Evolutionary conservation across 2,888 invertebrate genomes (phyloP).

Genomic region (Drosophila prostipennis): DNA sequence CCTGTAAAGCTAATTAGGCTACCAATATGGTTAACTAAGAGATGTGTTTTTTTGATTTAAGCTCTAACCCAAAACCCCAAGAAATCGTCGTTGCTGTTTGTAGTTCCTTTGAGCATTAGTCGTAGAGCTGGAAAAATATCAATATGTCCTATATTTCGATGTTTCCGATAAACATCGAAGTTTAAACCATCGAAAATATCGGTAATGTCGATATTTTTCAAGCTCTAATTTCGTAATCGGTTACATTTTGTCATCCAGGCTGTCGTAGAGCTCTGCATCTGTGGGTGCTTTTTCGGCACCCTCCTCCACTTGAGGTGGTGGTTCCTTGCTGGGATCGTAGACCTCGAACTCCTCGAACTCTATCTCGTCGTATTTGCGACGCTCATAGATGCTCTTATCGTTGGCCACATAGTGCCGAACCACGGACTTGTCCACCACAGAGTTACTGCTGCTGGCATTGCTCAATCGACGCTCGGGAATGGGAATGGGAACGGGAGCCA

Average conservation of each 20-base stretch:
- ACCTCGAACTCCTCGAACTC: conserved; percentile 93
- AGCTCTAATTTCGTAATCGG: conserved; percentile 1
- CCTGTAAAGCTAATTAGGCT: conserved; percentile 52
- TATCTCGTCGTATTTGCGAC: conserved; percentile 91
- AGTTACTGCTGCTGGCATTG: conserved; percentile 74
- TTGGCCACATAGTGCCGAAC: conserved; percentile 88
- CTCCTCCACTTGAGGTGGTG: conserved; percentile 23
- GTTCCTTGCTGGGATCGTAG: conserved; percentile 85
- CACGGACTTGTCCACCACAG: conserved; percentile 84
- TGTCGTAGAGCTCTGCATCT: conserved; percentile 75
- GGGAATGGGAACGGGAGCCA: conserved; percentile 6
- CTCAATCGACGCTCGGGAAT: conserved; percentile 60
- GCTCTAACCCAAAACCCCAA: conserved; percentile 42
- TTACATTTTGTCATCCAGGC: conserved; percentile 81
- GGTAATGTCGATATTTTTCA: no score
- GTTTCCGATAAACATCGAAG: no score
- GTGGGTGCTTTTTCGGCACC: conserved; percentile 34
- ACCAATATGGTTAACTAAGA: conserved; percentile 9
- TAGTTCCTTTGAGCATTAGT: conserved; percentile 25
- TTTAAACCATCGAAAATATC: no score
- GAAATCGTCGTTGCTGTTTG: conserved; percentile 16
- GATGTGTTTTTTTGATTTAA: conserved; percentile 12
- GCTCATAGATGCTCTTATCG: conserved; percentile 86
- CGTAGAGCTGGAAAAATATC: no score
- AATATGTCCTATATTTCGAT: no score